Base-by-base conservation (phyloP, 2,113 vertebrate genomes). In the Sinocyclocheilus anophthalmus region DNA sequence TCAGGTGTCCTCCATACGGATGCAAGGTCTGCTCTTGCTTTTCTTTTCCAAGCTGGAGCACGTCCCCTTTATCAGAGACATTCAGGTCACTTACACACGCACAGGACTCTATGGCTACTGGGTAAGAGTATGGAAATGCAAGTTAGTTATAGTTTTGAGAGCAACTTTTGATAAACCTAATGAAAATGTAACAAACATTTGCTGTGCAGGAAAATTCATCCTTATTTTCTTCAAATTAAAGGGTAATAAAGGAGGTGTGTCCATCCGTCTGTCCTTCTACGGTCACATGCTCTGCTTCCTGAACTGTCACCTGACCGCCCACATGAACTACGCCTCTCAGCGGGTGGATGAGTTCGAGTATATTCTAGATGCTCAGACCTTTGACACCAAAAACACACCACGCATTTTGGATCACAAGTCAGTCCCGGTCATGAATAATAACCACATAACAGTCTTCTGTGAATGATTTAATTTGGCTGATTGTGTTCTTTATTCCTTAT, bases 181-280 rank as follows among this genome's bases (percentile, higher is more conserved):
- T 50, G 9, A 11, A 33, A 22, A 22, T 13, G 2, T 0, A 10
- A 14, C 10, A 6, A 20, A 78, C 6, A 33, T 13, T 18, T 20
- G 16, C 13, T 11, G 10, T 26, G 50, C 39, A 5, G 6, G 4
- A 26, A 20, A 20, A 42, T 63, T 2, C 5, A 24, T 39, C 5
- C 57, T 4, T 67, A 0, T 45, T 53, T 13, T 18, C 20, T n/a
- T n/a, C 0, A 30, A 75, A 37, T 39, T 12, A 75, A 48, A 99
- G 98, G 98, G 98, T 4, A 99, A 99, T 92, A 99, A 99, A 94
- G 98, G 98, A 4, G 98, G 96, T 0, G 96, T 99, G 63, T 92
- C 95, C 5, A 22, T 96, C 55, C 96, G 96, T 63, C 84, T 98
- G 89, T 97, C 96, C 14, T 92, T 99, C 50, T 98, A 97, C 0